phyloP scores from a whole-genome alignment of 2,113 vertebrate genomes.

The Gasterosteus nipponicus region DNA sequence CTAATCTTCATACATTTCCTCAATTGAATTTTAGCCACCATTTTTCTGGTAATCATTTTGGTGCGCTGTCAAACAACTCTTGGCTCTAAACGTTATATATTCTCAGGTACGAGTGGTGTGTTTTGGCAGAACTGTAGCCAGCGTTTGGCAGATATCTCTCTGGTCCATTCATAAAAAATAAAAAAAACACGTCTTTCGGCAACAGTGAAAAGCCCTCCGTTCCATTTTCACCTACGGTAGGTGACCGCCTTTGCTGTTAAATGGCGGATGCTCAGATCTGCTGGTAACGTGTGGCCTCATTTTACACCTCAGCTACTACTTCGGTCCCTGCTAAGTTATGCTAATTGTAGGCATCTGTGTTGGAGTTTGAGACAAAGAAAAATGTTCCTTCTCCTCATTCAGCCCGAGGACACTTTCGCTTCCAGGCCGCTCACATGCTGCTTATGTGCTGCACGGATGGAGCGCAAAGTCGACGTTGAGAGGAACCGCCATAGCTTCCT shows the following conservation, averaged over 20 bases:
- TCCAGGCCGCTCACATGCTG: slow-evolving; percentile 60
- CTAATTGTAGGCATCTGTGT: slow-evolving; percentile 78
- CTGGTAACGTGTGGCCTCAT: slow-evolving; percentile 73
- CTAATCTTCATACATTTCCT: not conserved
- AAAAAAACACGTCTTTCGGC: slow-evolving; percentile 75
- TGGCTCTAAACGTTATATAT: slow-evolving; percentile 43
- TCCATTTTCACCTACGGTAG: slow-evolving; percentile 80
- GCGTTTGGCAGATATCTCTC: slow-evolving; percentile 74
- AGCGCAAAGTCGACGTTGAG: slow-evolving; percentile 56
- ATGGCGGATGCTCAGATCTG: slow-evolving; percentile 66
- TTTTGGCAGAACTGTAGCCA: slow-evolving; percentile 68
- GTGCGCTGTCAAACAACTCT: slow-evolving; percentile 35
- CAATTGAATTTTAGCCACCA: slow-evolving; percentile 1
- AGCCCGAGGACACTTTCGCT: slow-evolving; percentile 70
- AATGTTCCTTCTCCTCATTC: slow-evolving; percentile 55
- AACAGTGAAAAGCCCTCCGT: slow-evolving; percentile 63
- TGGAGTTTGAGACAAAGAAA: slow-evolving; percentile 76
- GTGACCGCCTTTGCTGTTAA: slow-evolving; percentile 71
- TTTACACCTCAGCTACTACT: slow-evolving; percentile 77
- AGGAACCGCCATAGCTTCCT: slow-evolving; percentile 12
- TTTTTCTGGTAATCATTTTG: slow-evolving; percentile 1
- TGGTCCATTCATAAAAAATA: slow-evolving; percentile 73
- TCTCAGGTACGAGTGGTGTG: slow-evolving; percentile 57
- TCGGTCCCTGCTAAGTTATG: slow-evolving; percentile 79
- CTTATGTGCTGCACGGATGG: slow-evolving; percentile 40